These are phyloP conservation scores for Struthidea cinerea DNA, from an alignment of 2,113 vertebrate genomes.

Conservation along the genomic window DNA sequence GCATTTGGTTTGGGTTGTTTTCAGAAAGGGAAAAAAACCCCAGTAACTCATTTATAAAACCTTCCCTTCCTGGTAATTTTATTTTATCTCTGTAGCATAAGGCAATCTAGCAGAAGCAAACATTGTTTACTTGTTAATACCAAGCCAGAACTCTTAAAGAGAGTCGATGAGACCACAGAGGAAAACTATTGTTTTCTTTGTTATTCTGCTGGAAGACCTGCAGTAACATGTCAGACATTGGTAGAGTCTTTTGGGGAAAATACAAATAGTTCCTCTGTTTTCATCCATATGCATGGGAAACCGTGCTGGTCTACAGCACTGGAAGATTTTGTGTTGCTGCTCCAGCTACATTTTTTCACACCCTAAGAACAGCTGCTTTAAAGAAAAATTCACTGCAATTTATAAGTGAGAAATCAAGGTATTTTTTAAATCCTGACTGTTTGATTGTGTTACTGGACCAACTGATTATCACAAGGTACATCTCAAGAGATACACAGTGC, in stretches of 20 bases:
- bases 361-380: not conserved
- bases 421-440: not conserved
- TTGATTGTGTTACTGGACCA: not conserved
- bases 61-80: constrained; percentile 33
- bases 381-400: not conserved
- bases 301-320: not conserved
- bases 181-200: constrained; percentile 47
- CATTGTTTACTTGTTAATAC: constrained; percentile 38
- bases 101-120: constrained; percentile 26
- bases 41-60: constrained; percentile 28
- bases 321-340: not conserved
- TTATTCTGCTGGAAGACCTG: constrained; percentile 31
- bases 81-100: constrained; percentile 24
- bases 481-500: not conserved
- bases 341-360: not conserved
- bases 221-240: not conserved
- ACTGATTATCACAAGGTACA: not conserved
- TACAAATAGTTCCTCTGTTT: constrained; percentile 3
- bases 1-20: constrained; percentile 11
- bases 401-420: not conserved
- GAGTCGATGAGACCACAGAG: constrained; percentile 18
- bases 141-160: constrained; percentile 18
- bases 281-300: constrained; percentile 34
- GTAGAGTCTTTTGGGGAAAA: constrained; percentile 16
- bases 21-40: not conserved